Percentiles rank a stretch among this genome's conserved stretches.
Conservation (phyloP, 2,888 invertebrate genomes). For the Dascillus cervinus region DNA sequence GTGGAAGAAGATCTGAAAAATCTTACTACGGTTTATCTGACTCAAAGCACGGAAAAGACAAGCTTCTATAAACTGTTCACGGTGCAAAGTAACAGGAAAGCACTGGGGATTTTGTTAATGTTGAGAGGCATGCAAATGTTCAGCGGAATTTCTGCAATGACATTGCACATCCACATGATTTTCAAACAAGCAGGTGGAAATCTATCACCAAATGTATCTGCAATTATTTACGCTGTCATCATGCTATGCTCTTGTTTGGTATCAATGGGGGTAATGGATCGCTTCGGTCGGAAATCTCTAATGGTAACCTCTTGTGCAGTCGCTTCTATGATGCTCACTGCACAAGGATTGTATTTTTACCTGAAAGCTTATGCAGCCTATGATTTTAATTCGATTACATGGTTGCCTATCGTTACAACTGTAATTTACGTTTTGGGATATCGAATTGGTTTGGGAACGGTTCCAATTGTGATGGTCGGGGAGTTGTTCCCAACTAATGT, state of each 20-base stretch:
- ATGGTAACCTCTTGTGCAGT: conserved; percentile 13
- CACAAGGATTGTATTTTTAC: conserved; percentile 13
- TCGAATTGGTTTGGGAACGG: conserved; percentile 15
- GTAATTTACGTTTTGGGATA: conserved; percentile 13
- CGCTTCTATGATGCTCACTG: conserved; percentile 7
- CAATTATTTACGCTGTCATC: conserved; percentile 9
- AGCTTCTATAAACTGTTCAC: conserved; percentile 10
- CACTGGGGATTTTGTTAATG: conserved; percentile 11
- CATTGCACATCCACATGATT: conserved; percentile 16
- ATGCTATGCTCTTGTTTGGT: conserved; percentile 10
- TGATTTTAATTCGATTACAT: conserved; percentile 4
- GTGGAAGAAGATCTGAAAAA: conserved; percentile 12
- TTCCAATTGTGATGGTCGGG: conserved; percentile 16
- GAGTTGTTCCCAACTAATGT: conserved; percentile 17
- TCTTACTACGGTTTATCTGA: conserved; percentile 6
- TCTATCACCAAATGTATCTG: conserved; percentile 6
- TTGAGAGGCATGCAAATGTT: conserved; percentile 14
- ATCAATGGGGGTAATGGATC: conserved; percentile 10
- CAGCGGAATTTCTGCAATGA: conserved; percentile 11
- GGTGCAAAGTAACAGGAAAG: conserved; percentile 12
- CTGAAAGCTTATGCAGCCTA: conserved; percentile 7
- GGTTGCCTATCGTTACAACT: conserved; percentile 12
- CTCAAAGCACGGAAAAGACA: conserved; percentile 9
- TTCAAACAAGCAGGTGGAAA: conserved; percentile 9
- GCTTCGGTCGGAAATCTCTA: conserved; percentile 13